Evolutionary conservation across 2,888 invertebrate genomes (phyloP).

Genomic region (Creontiades dilutus): DNA sequence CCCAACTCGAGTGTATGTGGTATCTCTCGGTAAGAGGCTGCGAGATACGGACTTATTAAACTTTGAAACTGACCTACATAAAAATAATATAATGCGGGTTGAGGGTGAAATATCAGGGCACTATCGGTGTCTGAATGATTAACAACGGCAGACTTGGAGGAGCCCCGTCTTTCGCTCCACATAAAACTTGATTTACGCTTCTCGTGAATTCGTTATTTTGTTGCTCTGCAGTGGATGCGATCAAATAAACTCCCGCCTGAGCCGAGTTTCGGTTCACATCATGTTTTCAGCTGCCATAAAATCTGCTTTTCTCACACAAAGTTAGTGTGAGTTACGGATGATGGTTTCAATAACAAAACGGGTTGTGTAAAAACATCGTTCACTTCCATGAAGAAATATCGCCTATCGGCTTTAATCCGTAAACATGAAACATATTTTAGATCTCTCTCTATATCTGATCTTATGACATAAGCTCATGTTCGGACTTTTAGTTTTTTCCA

Average conservation of each 20-base stretch:
- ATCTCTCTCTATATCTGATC: too few relatives aligned
- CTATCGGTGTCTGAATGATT: background rate
- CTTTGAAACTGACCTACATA: background rate
- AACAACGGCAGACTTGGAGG: background rate
- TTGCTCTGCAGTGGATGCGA: background rate
- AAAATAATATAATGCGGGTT: background rate
- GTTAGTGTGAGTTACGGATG: too few relatives aligned
- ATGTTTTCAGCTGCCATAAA: too few relatives aligned
- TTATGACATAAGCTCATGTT: too few relatives aligned
- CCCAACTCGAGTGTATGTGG: constrained; percentile 7
- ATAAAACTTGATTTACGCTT: constrained; percentile 37
- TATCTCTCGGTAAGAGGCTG: background rate
- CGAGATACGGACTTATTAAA: background rate
- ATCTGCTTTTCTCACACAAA: too few relatives aligned
- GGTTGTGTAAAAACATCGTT: too few relatives aligned
- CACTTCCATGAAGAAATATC: too few relatives aligned
- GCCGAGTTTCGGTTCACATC: background rate
- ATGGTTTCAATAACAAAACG: too few relatives aligned
- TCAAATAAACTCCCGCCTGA: background rate
- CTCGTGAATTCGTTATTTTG: constrained; percentile 7
- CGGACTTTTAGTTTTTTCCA: too few relatives aligned
- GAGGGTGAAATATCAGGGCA: background rate
- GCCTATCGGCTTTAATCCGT: too few relatives aligned
- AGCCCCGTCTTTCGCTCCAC: background rate
- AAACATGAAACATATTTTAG: too few relatives aligned